These are phyloP conservation scores for Pseudopipra pipra DNA, from an alignment of 2,113 vertebrate species.

Conservation along the genomic window DNA sequence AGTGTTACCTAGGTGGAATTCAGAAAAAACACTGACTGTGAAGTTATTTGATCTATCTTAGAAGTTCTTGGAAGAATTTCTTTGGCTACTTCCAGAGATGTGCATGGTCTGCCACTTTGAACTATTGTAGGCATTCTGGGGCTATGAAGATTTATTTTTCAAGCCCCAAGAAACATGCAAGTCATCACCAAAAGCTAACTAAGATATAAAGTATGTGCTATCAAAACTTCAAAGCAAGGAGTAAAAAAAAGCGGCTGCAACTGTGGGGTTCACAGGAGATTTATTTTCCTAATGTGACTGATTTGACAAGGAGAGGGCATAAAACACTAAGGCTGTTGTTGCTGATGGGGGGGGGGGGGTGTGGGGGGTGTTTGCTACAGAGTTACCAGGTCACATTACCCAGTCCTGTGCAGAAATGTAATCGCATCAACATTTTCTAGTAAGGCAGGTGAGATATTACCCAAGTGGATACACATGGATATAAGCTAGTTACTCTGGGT, in stretches of 20 bases:
- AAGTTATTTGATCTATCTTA: neutral
- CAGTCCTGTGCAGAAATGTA: neutral
- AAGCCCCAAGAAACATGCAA: neutral
- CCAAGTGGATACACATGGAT: neutral
- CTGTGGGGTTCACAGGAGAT: neutral
- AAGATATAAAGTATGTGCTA: neutral
- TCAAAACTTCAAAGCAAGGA: slow-evolving; percentile 22
- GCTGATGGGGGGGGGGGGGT: neutral
- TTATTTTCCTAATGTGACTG: neutral
- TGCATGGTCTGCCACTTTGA: neutral
- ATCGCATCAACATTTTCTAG: neutral
- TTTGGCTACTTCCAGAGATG: neutral
- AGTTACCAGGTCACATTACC: neutral
- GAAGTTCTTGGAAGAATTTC: neutral
- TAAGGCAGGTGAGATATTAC: neutral
- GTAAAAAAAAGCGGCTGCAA: neutral
- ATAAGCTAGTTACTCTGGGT: neutral
- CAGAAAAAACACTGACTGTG: neutral
- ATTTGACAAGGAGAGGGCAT: neutral
- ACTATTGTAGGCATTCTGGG: neutral
- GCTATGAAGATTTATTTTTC: neutral
- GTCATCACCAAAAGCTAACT: neutral
- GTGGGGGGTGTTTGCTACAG: neutral
- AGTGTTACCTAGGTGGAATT: neutral
- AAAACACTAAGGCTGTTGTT: neutral